Conservation (phyloP, 92 coral and sea anemone genomes). For the Muricea muricata region DNA sequence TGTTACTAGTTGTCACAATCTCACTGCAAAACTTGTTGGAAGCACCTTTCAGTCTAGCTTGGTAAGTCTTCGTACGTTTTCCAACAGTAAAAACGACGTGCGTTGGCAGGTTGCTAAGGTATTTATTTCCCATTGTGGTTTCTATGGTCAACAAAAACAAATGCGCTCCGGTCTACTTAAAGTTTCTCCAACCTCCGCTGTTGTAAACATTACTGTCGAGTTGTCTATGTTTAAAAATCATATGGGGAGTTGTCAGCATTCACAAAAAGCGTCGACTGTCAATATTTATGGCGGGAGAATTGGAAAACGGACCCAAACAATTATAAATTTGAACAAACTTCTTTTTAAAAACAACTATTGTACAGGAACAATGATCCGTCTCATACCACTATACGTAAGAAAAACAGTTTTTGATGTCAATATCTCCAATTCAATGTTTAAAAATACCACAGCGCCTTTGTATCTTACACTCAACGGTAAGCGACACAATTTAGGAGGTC, state of each 20-base stretch:
- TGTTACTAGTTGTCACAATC: background rate
- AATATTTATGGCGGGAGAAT: background rate
- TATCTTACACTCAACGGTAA: background rate
- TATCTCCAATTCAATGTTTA: background rate
- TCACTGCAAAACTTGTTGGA: background rate
- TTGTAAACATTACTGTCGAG: constrained; percentile 1
- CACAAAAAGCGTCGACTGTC: background rate
- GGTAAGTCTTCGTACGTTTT: background rate
- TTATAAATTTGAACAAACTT: background rate
- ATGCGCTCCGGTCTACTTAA: background rate
- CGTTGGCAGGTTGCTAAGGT: background rate
- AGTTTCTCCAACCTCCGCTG: background rate
- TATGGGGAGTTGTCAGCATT: background rate
- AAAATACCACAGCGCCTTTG: background rate
- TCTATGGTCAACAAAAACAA: background rate
- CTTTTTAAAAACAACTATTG: background rate
- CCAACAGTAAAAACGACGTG: background rate
- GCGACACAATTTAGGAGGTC: background rate
- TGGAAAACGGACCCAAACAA: background rate
- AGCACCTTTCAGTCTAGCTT: background rate
- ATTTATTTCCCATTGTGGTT: background rate
- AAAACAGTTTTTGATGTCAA: background rate
- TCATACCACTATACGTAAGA: background rate
- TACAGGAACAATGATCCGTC: background rate
- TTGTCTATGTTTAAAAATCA: background rate